phyloP scores from a whole-genome alignment of 2,797 vertebrate genomes.

The Poeciliopsis paucimaculata region DNA sequence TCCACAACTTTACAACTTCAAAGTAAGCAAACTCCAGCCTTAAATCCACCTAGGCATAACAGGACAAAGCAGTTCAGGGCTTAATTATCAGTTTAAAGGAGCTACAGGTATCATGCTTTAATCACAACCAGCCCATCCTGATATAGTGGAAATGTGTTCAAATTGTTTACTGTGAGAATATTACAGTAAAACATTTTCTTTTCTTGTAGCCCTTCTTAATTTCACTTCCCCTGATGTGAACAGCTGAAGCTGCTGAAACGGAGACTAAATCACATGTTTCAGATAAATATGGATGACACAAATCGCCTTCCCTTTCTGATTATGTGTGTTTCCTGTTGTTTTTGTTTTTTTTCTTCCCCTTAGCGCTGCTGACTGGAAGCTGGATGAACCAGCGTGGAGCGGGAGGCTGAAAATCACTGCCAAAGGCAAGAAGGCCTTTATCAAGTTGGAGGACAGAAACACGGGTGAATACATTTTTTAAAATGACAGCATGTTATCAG shows the following conservation, averaged over 20 bases:
- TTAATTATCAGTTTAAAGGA: neutral
- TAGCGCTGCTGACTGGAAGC: conserved; percentile 97
- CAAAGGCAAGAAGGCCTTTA: conserved; percentile 87
- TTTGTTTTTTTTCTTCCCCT: conserved; percentile 8
- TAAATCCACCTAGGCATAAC: neutral
- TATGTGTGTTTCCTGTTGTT: conserved; percentile 34
- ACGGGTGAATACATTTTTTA: conserved; percentile 78
- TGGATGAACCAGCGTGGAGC: conserved; percentile 94
- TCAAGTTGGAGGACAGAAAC: conserved; percentile 92
- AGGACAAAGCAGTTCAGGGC: neutral
- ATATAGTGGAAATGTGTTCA: neutral
- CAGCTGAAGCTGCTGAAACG: conserved; percentile 10
- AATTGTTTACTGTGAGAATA: neutral
- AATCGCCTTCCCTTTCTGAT: neutral
- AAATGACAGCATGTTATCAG: neutral
- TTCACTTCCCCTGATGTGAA: conserved; percentile 53
- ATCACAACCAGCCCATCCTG: neutral
- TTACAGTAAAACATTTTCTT: neutral
- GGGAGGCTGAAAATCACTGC: conserved; percentile 92
- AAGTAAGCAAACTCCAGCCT: neutral
- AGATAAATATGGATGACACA: conserved; percentile 1
- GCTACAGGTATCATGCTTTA: neutral
- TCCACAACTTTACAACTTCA: neutral
- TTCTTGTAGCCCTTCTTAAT: conserved; percentile 12
- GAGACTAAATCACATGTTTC: conserved; percentile 7